phyloP scores from a whole-genome alignment of 2,888 invertebrate species.

The Megalurothrips usitatus region DNA sequence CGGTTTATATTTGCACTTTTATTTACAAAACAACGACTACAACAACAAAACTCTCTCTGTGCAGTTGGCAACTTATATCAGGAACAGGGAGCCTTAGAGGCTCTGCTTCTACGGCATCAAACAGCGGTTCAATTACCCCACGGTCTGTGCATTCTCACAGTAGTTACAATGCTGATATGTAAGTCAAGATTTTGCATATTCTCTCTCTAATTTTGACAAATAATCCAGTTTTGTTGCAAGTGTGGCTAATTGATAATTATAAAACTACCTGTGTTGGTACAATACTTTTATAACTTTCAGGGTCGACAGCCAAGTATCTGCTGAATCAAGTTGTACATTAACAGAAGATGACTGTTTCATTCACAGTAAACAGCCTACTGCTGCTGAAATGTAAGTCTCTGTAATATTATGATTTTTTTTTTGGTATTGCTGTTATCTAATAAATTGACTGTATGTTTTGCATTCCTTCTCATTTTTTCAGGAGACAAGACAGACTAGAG shows the following conservation, averaged over 20 bases:
- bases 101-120: slow-evolving; percentile 47
- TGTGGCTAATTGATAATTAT: not conserved
- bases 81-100: slow-evolving; percentile 61
- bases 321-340: slow-evolving; percentile 28
- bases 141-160: slow-evolving; percentile 38
- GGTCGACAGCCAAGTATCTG: slow-evolving; percentile 15
- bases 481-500: slow-evolving; percentile 52
- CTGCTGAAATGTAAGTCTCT: not conserved
- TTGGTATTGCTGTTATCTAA: slow-evolving; percentile 23
- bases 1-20: not conserved
- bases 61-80: slow-evolving; percentile 66
- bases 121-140: slow-evolving; percentile 41
- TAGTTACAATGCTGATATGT: slow-evolving; percentile 39
- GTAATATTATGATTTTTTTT: not conserved
- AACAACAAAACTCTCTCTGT: slow-evolving; percentile 33
- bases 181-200: slow-evolving; percentile 30
- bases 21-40: not conserved
- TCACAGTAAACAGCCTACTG: slow-evolving; percentile 1
- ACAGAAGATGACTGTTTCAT: slow-evolving; percentile 30
- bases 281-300: slow-evolving; percentile 26
- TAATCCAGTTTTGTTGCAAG: too few relatives aligned
- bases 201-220: not conserved
- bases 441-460: not conserved
- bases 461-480: slow-evolving; percentile 38
- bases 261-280: slow-evolving; percentile 27